Evolutionary conservation across 2,113 vertebrate species (phyloP).

Genomic region (Sisor rabdophorus): DNA sequence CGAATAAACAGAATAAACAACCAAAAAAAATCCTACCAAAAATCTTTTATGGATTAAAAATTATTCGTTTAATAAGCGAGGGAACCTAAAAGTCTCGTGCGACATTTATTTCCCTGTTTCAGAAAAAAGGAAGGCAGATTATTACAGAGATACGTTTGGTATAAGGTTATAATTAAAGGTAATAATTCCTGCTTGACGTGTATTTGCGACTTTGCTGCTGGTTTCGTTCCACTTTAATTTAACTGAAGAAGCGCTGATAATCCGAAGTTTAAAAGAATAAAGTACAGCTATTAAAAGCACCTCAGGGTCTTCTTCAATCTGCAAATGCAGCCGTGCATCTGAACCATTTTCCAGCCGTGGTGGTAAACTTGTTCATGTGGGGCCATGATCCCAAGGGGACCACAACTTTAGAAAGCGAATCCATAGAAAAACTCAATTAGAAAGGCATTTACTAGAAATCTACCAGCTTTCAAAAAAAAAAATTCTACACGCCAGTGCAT

Average conservation of each 20-base stretch:
- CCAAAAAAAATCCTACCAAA: neutral
- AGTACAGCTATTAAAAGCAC: neutral
- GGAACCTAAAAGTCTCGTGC: neutral
- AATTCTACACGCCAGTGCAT: too few species aligned
- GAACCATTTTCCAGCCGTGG: too few species aligned
- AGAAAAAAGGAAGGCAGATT: neutral
- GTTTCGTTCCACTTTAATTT: neutral
- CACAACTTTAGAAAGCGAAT: neutral
- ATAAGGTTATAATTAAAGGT: too few species aligned
- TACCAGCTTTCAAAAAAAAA: too few species aligned
- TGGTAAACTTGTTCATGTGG: neutral
- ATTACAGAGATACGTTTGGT: neutral
- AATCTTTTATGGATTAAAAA: neutral
- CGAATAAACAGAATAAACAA: neutral
- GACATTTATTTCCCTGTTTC: neutral
- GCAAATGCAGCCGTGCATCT: neutral
- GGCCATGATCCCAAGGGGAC: neutral
- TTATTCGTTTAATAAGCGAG: neutral
- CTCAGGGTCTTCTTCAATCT: neutral
- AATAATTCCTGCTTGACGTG: neutral
- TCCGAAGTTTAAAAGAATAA: neutral
- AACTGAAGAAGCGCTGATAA: neutral
- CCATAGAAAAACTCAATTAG: neutral
- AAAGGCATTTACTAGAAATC: neutral
- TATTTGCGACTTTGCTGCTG: neutral